Evolutionary conservation across 2,888 invertebrate genomes (phyloP), one percentile per base, ranked within the genome.

Genomic region (Pammene fasciana): DNA sequence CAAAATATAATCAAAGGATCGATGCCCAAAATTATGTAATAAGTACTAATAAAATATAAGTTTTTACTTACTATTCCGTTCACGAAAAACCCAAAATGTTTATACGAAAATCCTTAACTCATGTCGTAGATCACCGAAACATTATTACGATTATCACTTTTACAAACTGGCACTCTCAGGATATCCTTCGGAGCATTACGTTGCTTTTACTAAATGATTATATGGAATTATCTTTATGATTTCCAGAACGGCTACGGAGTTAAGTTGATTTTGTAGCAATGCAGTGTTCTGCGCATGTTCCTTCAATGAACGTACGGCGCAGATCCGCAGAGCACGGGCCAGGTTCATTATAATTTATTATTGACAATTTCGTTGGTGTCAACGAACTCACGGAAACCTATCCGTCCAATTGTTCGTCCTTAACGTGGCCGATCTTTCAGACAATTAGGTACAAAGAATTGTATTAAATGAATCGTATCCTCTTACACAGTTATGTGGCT

Each of bases 211-310:
- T 78, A 78, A 79, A 79, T 79, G 74, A 76, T 80, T 76, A 80
- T 77, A 81, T 83, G 79, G 79, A 80, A 79, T 80, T 82, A 81
- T 83, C 80, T 83, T 82, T 81, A 80, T 82, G 77, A 79, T 82
- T 81, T 79, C 79, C 78, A 75, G 80, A 79, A 78, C 79, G 79
- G 71, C 74, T 76, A 84, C 82, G 78, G 80, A 82, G 83, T 86
- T 86, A 89, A 88, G 87, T 90, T 88, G 83, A 85, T 85, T 88
- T 89, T 90, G 90, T 88, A 86, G 90, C 89, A 90, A 79, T 91
- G 92, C 91, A 86, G 91, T 85, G 85, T 85, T 86, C 86, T 90
- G 91, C 91, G 91, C 91, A 91, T 90, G 90, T 86, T 80, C 82
- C 76, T 75, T 80, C 78, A 80, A 80, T 83, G 82, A 76, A 79